Percentiles rank a stretch among this genome's conserved stretches.
These are phyloP conservation scores for Capitulum mitella DNA, from an alignment of 2,888 invertebrate genomes.

Conservation along the genomic window DNA sequence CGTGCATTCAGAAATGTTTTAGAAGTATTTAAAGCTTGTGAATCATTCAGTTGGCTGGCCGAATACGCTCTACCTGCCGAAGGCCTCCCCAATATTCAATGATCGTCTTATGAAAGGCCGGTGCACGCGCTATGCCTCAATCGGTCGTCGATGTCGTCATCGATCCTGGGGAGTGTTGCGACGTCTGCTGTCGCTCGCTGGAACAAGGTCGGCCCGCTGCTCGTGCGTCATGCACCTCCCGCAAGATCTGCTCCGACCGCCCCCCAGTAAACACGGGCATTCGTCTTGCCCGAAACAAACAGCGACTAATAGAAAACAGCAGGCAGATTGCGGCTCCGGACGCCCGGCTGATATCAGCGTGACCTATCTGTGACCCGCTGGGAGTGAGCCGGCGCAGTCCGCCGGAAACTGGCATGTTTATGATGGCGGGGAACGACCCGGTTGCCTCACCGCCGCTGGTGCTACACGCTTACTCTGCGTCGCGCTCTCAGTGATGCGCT, in stretches of 20 bases:
- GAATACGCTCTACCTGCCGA: too few relatives aligned
- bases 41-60: too few relatives aligned
- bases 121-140: too few relatives aligned
- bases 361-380: constrained; percentile 6
- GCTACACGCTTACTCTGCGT: background rate
- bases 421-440: background rate
- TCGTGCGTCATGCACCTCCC: background rate
- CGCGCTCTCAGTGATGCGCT: background rate
- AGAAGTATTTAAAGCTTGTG: too few relatives aligned
- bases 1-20: too few relatives aligned
- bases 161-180: background rate
- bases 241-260: background rate
- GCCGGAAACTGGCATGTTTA: background rate
- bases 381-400: background rate
- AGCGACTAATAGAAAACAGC: constrained; percentile 13
- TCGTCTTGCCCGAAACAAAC: background rate
- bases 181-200: background rate
- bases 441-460: background rate
- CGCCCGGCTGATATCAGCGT: background rate
- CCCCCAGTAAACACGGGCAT: background rate
- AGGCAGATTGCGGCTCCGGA: background rate
- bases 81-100: too few relatives aligned
- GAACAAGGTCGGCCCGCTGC: background rate
- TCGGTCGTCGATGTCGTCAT: too few relatives aligned
- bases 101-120: too few relatives aligned